These are phyloP conservation scores for Danionella cerebrum DNA, from an alignment of 2,113 vertebrate species.

Conservation along the genomic window DNA sequence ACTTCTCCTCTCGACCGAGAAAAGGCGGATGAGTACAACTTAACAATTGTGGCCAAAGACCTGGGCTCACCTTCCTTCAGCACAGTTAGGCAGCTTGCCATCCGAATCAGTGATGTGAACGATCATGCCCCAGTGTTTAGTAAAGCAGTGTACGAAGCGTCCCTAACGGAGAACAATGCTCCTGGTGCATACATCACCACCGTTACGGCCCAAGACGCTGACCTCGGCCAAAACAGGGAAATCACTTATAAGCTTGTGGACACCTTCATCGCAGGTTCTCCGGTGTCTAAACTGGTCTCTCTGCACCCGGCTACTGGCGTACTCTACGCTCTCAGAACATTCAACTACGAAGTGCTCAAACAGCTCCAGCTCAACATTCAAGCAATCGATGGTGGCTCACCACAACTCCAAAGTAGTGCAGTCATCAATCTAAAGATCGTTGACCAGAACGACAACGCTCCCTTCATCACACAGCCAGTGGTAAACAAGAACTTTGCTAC, in stretches of 20 bases:
- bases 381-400: slow-evolving; percentile 82
- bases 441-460: slow-evolving; percentile 92
- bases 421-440: slow-evolving; percentile 76
- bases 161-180: slow-evolving; percentile 81
- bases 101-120: slow-evolving; percentile 83
- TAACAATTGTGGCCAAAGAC: slow-evolving; percentile 89
- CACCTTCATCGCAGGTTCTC: slow-evolving; percentile 72
- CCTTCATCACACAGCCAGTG: slow-evolving; percentile 72
- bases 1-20: slow-evolving; percentile 78
- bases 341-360: slow-evolving; percentile 86
- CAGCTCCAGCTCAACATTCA: slow-evolving; percentile 82
- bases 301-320: slow-evolving; percentile 86
- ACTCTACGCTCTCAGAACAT: slow-evolving; percentile 86
- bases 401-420: slow-evolving; percentile 76
- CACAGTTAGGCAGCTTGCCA: slow-evolving; percentile 79
- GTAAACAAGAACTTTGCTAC: slow-evolving; percentile 80
- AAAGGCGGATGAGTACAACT: slow-evolving; percentile 84
- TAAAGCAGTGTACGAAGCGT: slow-evolving; percentile 75
- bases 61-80: slow-evolving; percentile 79
- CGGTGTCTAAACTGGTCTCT: slow-evolving; percentile 84
- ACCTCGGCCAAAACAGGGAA: slow-evolving; percentile 80
- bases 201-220: slow-evolving; percentile 74
- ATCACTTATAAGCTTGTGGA: slow-evolving; percentile 81
- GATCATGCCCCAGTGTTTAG: slow-evolving; percentile 82
- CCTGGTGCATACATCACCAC: slow-evolving; percentile 82